Evolutionary conservation across 2,797 vertebrate genomes (phyloP), one percentile per base, ranked within the genome.

Genomic region (Gallinago solitaria): DNA sequence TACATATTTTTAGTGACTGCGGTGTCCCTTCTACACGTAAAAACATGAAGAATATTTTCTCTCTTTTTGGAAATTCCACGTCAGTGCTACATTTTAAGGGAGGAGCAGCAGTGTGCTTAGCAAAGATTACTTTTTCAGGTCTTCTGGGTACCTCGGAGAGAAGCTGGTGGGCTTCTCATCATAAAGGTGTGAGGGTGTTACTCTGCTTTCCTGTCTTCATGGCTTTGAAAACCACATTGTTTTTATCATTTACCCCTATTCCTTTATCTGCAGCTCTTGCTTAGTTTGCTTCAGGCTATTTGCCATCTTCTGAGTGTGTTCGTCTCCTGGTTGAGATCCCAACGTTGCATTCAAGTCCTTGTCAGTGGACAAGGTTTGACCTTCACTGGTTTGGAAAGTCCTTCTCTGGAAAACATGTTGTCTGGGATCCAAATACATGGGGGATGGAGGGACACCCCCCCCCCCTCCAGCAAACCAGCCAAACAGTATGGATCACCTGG

Each of bases 391-490:
- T 51, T 54, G 82, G 39, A 65, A 77, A 27, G 59, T 43, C 32
- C 21, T 82, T 81, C 63, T 14, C 47, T 43, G 5, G 23, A 33
- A 73, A 21, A 39, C 7, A 0, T 2, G 1, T 28, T 27, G 7
- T 13, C 33, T 69, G 67, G 27, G 25, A 32, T 51, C 35, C 56
- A 51, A 16, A 30, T 28, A 7, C 1, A 0, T 4, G 21, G 0
- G 5, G 16, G 28, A 1, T 8, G 8, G 75, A 69, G 56, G 30
- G 81, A 37, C 32, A 33, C 30, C 41, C 6, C 43, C 11, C 35
- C 8, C 45, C 37, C 39, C 20, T 15, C 67, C 43, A 53, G 11
- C n/a, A 14, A 27, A 25, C 30, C 12, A 13, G 33, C 67, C 25
- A 2, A 45, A 43, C 33, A 5, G 5, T 5, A 1, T 0, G 3